A percentile compares a stretch with the other conserved stretches of the same genome.
Evolutionary conservation across 2,888 invertebrate species (phyloP).

Genomic region (Malthinus seriepunctatus): DNA sequence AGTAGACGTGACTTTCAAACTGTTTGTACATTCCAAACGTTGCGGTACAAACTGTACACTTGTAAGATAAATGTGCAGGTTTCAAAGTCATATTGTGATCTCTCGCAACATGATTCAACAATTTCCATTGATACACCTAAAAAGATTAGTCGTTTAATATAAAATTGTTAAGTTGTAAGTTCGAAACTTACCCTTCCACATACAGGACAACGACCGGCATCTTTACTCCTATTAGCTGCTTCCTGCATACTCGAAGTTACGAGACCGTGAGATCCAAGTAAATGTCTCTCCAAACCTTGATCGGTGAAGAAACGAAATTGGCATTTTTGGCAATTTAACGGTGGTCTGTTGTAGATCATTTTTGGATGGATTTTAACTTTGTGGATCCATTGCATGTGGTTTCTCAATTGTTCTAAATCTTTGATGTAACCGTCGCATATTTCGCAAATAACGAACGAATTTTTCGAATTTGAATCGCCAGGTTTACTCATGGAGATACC

Average conservation of each 20-base stretch:
- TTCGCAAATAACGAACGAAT: constrained; percentile 91
- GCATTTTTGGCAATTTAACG: constrained; percentile 94
- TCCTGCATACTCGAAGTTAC: constrained; percentile 96
- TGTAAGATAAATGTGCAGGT: constrained; percentile 91
- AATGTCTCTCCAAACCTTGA: constrained; percentile 93
- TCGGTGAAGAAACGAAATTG: constrained; percentile 97
- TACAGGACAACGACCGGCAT: constrained; percentile 91
- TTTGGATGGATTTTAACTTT: constrained; percentile 96
- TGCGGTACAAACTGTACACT: constrained; percentile 93
- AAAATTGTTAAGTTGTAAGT: constrained; percentile 52
- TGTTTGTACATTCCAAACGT: constrained; percentile 95
- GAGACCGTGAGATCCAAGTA: constrained; percentile 90
- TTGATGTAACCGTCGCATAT: constrained; percentile 97
- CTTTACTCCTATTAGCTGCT: constrained; percentile 92
- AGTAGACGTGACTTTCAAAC: constrained; percentile 92
- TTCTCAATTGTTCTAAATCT: constrained; percentile 89
- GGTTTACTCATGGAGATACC: constrained; percentile 52
- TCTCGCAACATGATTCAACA: constrained; percentile 87
- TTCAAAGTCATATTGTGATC: constrained; percentile 91
- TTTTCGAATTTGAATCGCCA: constrained; percentile 67
- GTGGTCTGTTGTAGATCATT: constrained; percentile 94
- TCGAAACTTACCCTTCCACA: constrained; percentile 81
- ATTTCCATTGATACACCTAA: constrained; percentile 91
- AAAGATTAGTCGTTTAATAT: constrained; percentile 60
- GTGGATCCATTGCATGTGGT: constrained; percentile 98